A percentile compares a stretch with the other conserved stretches of the same genome.
These are phyloP conservation scores for Ifrita kowaldi DNA, from an alignment of 2,113 vertebrate genomes.

Conservation along the genomic window DNA sequence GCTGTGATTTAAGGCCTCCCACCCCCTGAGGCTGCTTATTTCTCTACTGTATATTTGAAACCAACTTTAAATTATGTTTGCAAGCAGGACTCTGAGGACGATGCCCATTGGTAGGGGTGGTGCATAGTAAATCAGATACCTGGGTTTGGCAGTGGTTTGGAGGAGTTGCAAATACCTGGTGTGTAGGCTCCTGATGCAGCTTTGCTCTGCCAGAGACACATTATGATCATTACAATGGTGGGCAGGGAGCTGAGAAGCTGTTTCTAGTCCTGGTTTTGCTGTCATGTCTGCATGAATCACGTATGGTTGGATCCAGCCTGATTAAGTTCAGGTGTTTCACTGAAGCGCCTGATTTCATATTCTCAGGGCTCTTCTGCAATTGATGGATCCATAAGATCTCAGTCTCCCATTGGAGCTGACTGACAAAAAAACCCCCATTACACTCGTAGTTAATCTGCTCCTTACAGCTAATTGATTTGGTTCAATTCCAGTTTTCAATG, in stretches of 20 bases:
- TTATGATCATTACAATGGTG: neutral
- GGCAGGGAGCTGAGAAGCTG: neutral
- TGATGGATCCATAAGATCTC: neutral
- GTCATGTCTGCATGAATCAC: neutral
- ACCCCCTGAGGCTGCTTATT: neutral
- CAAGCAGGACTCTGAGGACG: neutral
- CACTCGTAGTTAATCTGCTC: neutral
- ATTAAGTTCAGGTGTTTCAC: neutral
- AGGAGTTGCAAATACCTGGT: neutral
- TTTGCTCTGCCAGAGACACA: neutral
- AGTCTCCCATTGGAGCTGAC: neutral
- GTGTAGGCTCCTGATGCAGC: accelerated
- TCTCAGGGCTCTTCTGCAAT: neutral
- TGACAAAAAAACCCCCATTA: neutral
- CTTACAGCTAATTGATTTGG: neutral
- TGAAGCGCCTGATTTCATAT: neutral
- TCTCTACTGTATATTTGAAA: neutral
- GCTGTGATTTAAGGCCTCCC: neutral
- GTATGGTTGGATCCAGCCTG: neutral
- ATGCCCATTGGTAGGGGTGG: neutral
- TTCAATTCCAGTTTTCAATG: neutral
- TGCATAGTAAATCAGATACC: neutral
- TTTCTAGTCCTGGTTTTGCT: neutral
- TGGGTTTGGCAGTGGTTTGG: neutral
- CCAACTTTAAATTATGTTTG: neutral